A percentile compares a stretch with the other conserved stretches of the same genome.
phyloP scores from a whole-genome alignment of 2,113 vertebrate species.

The Vidua chalybeata region DNA sequence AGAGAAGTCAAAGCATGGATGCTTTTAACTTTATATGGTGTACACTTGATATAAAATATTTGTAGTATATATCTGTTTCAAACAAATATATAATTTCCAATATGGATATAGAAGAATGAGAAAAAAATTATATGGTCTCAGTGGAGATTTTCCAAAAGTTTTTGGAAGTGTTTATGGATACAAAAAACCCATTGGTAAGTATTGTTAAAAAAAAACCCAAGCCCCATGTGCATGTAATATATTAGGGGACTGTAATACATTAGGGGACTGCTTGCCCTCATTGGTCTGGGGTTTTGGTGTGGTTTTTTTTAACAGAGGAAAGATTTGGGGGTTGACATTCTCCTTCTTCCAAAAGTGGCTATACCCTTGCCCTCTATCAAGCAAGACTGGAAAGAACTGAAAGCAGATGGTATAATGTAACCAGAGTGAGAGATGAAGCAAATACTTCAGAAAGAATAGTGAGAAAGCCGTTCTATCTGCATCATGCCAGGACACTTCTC shows the following conservation, averaged over 20 bases:
- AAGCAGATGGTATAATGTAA: conserved; percentile 1
- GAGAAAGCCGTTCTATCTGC: background rate
- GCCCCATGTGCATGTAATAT: background rate
- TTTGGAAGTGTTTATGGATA: background rate
- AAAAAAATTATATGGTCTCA: background rate
- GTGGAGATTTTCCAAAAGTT: background rate
- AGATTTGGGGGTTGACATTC: background rate
- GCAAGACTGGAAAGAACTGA: background rate
- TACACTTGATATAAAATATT: background rate
- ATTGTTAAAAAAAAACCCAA: background rate
- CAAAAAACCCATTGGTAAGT: background rate
- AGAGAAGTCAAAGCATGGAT: conserved; percentile 10
- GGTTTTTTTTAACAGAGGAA: background rate
- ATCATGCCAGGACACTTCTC: background rate
- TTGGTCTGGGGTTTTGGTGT: background rate
- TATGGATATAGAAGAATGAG: background rate
- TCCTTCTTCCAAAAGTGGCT: background rate
- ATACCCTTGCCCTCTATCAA: background rate
- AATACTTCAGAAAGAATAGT: background rate
- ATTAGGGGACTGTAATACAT: background rate
- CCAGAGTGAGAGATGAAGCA: background rate
- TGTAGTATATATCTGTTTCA: background rate
- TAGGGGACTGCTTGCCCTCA: background rate
- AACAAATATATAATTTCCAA: background rate
- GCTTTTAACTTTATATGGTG: background rate